phyloP scores from a whole-genome alignment of 2,797 vertebrate genomes.

The Stomatorhinus walkeri region DNA sequence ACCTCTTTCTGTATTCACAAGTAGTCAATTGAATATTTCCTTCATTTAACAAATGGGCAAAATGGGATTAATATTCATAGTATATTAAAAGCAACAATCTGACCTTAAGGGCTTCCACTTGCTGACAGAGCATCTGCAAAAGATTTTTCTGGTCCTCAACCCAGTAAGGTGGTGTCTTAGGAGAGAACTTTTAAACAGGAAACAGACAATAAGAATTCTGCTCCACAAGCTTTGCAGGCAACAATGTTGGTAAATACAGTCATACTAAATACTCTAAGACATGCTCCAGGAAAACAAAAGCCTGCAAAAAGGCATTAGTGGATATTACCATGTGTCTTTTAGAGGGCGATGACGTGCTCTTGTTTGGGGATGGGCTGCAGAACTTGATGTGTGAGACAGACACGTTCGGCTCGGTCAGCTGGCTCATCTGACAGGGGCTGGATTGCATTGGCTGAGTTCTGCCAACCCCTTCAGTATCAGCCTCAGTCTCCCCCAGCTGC shows the following conservation, averaged over 20 bases:
- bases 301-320: background rate
- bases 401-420: slow-evolving; percentile 52
- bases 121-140: slow-evolving; percentile 87
- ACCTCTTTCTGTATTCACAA: slow-evolving; percentile 78
- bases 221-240: background rate
- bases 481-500: slow-evolving; percentile 72
- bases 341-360: slow-evolving; percentile 73
- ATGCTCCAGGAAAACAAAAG: background rate
- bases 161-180: slow-evolving; percentile 91
- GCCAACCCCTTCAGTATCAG: slow-evolving; percentile 55
- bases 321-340: slow-evolving; percentile 76
- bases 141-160: slow-evolving; percentile 90
- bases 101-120: slow-evolving; percentile 94
- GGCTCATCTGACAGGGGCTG: slow-evolving; percentile 60
- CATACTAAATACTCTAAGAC: background rate
- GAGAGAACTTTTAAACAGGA: slow-evolving; percentile 68
- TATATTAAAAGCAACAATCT: slow-evolving; percentile 26
- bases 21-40: background rate
- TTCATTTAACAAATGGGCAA: background rate
- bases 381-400: slow-evolving; percentile 68
- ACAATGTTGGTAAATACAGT: background rate
- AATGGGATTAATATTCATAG: background rate
- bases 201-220: background rate
- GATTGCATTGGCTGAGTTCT: slow-evolving; percentile 47
- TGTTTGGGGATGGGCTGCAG: slow-evolving; percentile 76